These are phyloP conservation scores for Tridacna gigas DNA, from an alignment of 2,888 invertebrate species.

Conservation along the genomic window DNA sequence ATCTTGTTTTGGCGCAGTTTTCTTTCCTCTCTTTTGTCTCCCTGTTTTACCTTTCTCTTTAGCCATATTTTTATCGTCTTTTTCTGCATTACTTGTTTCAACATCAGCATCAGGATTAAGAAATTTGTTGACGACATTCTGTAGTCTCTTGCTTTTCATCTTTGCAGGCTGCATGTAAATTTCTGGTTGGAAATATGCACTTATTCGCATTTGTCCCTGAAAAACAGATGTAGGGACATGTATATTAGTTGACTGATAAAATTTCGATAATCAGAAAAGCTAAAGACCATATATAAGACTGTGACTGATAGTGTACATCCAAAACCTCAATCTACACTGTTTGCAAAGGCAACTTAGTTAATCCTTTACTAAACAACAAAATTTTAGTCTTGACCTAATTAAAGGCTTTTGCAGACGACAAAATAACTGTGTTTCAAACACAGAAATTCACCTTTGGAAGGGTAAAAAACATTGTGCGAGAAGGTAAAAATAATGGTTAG, in stretches of 20 bases:
- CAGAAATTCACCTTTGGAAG: too few species aligned
- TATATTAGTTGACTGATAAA: too few species aligned
- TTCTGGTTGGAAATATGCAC: slow-evolving; percentile 62
- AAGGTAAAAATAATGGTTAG: neutral
- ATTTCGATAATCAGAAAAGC: too few species aligned
- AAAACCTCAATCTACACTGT: too few species aligned
- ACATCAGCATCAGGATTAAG: slow-evolving; percentile 36
- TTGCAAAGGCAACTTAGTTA: too few species aligned
- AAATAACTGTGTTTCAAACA: too few species aligned
- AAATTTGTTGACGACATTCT: slow-evolving; percentile 55
- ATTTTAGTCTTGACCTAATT: too few species aligned
- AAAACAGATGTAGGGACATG: neutral
- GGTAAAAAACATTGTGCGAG: neutral
- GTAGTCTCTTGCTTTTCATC: slow-evolving; percentile 56
- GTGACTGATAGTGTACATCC: too few species aligned
- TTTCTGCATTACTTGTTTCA: neutral
- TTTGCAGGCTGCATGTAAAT: slow-evolving; percentile 55
- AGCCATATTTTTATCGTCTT: neutral
- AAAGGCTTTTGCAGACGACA: too few species aligned
- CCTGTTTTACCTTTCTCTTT: neutral
- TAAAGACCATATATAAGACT: too few species aligned
- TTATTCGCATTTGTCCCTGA: slow-evolving; percentile 59
- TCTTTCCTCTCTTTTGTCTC: neutral
- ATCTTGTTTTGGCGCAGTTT: neutral
- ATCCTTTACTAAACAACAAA: too few species aligned